phyloP scores from a whole-genome alignment of 2,888 invertebrate genomes.

The Zhuqinia jingwanae region DNA sequence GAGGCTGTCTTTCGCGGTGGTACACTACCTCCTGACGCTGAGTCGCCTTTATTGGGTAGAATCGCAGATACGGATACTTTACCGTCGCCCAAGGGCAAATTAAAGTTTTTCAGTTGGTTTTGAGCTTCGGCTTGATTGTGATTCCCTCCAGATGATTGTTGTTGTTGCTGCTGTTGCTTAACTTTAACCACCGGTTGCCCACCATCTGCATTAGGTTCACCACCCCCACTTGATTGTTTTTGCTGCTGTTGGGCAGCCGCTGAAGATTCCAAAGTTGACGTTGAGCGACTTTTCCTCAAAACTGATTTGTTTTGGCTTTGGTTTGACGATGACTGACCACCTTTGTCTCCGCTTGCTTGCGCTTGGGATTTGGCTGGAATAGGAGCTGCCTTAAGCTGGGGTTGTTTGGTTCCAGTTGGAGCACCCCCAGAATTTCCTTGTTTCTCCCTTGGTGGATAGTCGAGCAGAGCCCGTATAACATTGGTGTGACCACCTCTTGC shows the following conservation, averaged over 20 bases:
- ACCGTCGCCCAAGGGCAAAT: constrained; percentile 66
- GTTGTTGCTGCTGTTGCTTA: constrained; percentile 65
- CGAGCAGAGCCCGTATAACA: constrained; percentile 96
- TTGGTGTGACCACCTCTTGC: constrained; percentile 98
- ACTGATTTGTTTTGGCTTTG: constrained; percentile 79
- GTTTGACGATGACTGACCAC: constrained; percentile 50
- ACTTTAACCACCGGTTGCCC: constrained; percentile 57
- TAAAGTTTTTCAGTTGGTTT: constrained; percentile 71
- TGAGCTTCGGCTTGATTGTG: constrained; percentile 57
- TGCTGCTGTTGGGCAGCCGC: constrained; percentile 59
- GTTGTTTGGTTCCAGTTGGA: constrained; percentile 51
- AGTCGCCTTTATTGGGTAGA: constrained; percentile 38
- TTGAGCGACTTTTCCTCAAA: constrained; percentile 78
- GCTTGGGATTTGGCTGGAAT: constrained; percentile 50
- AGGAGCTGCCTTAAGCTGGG: constrained; percentile 67
- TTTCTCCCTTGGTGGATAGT: constrained; percentile 83
- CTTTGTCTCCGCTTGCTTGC: constrained; percentile 53
- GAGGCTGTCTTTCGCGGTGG: constrained; percentile 70
- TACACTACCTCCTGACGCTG: constrained; percentile 18
- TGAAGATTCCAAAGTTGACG: constrained; percentile 78
- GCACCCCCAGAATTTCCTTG: constrained; percentile 52
- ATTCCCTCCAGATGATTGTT: constrained; percentile 59
- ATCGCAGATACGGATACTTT: constrained; percentile 63
- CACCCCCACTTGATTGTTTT: constrained; percentile 51
- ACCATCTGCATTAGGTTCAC: constrained; percentile 18